Percentiles rank a stretch among this genome's conserved stretches.
phyloP scores from a whole-genome alignment of 2,113 vertebrate species.

The Otolemur garnettii region DNA sequence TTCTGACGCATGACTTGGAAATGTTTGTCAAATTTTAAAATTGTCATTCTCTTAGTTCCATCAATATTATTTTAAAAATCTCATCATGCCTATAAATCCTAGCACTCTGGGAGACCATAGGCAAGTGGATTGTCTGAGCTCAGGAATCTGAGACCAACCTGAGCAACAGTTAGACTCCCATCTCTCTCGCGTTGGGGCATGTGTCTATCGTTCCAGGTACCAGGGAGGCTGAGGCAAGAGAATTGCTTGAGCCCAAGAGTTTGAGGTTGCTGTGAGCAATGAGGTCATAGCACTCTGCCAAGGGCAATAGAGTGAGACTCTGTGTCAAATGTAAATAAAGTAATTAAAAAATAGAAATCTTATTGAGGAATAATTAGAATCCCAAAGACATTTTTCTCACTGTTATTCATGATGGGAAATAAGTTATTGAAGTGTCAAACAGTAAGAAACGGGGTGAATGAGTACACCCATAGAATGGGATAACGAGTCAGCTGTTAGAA shows the following conservation, averaged over 20 bases:
- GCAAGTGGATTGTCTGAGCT: no score
- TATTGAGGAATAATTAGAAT: neutral
- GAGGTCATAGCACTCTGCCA: no score
- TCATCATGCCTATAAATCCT: neutral
- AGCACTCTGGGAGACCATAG: no score
- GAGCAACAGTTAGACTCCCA: no score
- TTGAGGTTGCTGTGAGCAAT: no score
- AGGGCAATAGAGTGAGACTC: no score
- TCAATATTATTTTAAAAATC: neutral
- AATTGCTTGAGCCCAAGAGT: no score
- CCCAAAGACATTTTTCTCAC: neutral
- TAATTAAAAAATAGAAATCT: neutral
- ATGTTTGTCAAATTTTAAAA: slow-evolving; percentile 5
- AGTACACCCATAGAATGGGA: neutral
- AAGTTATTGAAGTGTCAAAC: neutral
- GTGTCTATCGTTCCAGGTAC: no score
- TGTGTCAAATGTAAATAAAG: neutral
- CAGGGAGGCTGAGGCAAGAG: no score
- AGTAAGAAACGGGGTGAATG: neutral
- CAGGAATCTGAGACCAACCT: no score
- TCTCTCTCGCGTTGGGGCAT: no score
- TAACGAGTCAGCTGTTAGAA: neutral
- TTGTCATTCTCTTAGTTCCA: neutral
- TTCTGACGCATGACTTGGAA: neutral
- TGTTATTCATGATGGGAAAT: neutral